Percentiles rank a stretch among this genome's conserved stretches.
Evolutionary conservation across 2,797 vertebrate genomes (phyloP).

Genomic region (Hafferia zeledoni): DNA sequence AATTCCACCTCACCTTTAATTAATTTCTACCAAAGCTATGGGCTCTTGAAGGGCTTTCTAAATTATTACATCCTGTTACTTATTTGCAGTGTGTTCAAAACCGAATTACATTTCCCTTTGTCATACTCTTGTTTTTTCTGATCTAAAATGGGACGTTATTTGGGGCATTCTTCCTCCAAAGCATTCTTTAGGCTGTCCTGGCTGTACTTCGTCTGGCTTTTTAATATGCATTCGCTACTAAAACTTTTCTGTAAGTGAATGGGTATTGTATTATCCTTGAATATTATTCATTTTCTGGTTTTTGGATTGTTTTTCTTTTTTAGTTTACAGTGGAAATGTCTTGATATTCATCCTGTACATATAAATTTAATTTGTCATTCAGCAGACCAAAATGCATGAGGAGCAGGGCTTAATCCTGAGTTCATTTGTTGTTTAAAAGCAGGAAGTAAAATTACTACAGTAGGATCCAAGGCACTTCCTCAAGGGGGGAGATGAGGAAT

Average conservation of each 20-base stretch:
- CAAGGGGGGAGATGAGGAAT: not conserved
- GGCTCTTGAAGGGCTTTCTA: constrained; percentile 4
- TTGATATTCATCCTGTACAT: not conserved
- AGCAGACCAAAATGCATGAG: not conserved
- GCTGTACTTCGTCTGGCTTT: not conserved
- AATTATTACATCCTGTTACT: not conserved
- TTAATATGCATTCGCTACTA: not conserved
- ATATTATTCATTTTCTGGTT: not conserved
- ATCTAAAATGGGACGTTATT: not conserved
- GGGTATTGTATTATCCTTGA: not conserved
- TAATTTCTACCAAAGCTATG: not conserved
- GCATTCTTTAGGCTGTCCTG: not conserved
- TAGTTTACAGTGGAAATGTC: not conserved
- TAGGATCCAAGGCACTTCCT: not conserved
- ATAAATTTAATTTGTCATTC: not conserved
- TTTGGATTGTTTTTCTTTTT: not conserved
- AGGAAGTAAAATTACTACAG: not conserved
- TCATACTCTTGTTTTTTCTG: not conserved
- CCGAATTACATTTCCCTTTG: not conserved
- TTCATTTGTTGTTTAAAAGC: not conserved
- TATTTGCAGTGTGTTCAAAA: not conserved
- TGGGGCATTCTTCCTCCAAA: not conserved
- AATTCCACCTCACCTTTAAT: not conserved
- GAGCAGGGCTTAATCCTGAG: not conserved
- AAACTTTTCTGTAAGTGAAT: not conserved